Base-by-base conservation (phyloP, 2,888 invertebrate species). In the Spatulosminthurus flaviceps region DNA sequence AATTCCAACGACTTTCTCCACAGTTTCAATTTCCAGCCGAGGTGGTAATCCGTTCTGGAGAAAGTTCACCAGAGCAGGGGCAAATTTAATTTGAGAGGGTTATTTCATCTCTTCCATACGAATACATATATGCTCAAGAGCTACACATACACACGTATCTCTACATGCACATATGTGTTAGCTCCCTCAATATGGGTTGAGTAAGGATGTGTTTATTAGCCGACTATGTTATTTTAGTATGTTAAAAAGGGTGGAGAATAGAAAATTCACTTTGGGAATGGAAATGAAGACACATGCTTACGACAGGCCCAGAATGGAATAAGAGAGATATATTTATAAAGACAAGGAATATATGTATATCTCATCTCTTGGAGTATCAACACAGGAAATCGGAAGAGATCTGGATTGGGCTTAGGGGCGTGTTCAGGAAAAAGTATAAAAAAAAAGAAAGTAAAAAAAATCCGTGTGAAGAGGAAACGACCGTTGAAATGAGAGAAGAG, bases 381-480 rank as follows among this genome's bases (percentile, higher is more conserved):
- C n/a, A 51, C 16, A 51, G 16, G 51, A 19, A 51, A 51, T 51
- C 16, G 51, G n/a, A 51, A 16, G 16, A 2, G 51, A 51, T 9
- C 16, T 19, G 1, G 16, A 51, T 51, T n/a, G 51, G 51, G 9
- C 51, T 51, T 4, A 19, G 16, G 51, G 51, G n/a, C 51, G 19
- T 51, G 5, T 9, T 5, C 19, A 51, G 16, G 5, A 51, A 51
- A 5, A 51, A n/a, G n/a, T n/a, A n/a, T n/a, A n/a, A n/a, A n/a
- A n/a, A n/a, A n/a, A n/a, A n/a, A n/a, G n/a, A n/a, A n/a, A n/a
- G n/a, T n/a, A n/a, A n/a, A 19, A 51, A n/a, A 51, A 51, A 51
- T 51, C 51, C 51, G 51, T 51, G 51, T 51, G 51, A 51, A 51
- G n/a, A 13, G 51, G 51, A 34, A 51, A 51, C 51, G 51, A 51